Percentiles rank a stretch among this genome's conserved stretches.
Evolutionary conservation across 2,797 vertebrate genomes (phyloP).

Genomic region (Mionectes olivaceus): DNA sequence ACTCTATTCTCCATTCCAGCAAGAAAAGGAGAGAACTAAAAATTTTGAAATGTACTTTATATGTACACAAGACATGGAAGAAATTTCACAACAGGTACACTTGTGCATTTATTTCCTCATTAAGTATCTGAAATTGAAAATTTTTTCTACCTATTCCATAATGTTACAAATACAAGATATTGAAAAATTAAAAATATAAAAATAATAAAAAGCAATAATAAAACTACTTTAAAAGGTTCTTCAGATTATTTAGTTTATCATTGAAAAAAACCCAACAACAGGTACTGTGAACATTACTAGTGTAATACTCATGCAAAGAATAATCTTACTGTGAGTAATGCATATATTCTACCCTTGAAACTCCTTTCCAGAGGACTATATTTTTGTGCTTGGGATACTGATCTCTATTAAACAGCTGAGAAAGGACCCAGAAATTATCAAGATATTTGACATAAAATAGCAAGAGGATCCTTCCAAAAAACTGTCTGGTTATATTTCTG

Average conservation of each 20-base stretch:
- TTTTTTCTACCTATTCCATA: background rate
- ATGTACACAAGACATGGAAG: background rate
- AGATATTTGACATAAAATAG: background rate
- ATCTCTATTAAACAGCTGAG: background rate
- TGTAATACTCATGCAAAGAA: background rate
- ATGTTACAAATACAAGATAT: background rate
- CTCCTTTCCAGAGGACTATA: background rate
- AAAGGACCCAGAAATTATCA: background rate
- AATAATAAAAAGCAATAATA: background rate
- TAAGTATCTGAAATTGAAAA: background rate
- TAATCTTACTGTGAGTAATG: background rate
- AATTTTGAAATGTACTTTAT: background rate
- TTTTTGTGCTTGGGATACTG: background rate
- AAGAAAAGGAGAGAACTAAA: background rate
- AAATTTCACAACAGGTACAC: background rate
- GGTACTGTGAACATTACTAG: background rate
- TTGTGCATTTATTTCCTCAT: background rate
- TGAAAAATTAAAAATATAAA: background rate
- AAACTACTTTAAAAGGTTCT: background rate
- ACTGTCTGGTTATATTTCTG: background rate
- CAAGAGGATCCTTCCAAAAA: background rate
- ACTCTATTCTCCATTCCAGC: background rate
- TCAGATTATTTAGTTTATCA: background rate
- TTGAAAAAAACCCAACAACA: background rate
- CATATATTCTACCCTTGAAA: background rate